Evolutionary conservation across 2,797 vertebrate species (phyloP).

Genomic region (Alexandromys oeconomus): DNA sequence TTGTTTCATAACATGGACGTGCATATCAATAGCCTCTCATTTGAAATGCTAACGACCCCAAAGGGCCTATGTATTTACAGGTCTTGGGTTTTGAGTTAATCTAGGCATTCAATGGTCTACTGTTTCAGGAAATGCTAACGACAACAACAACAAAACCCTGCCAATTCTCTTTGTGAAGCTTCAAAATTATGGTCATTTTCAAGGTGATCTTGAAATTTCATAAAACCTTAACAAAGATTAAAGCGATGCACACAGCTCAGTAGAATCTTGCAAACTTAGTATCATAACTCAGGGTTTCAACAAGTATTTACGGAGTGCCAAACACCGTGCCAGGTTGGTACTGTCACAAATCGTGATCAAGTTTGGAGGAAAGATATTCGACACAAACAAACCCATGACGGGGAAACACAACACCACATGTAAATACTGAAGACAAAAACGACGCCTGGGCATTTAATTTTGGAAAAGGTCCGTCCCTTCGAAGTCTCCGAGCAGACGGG

Average conservation of each 20-base stretch:
- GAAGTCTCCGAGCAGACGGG: not conserved
- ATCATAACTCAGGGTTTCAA: slow-evolving; percentile 62
- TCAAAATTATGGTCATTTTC: slow-evolving; percentile 69
- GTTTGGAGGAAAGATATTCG: not conserved
- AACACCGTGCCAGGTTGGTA: not conserved
- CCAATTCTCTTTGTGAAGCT: slow-evolving; percentile 12
- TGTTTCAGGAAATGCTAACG: slow-evolving; percentile 24
- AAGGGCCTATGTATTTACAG: not conserved
- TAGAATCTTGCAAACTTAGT: slow-evolving; percentile 49
- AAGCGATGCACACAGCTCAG: not conserved
- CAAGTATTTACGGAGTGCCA: slow-evolving; percentile 43
- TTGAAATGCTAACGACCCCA: slow-evolving; percentile 47
- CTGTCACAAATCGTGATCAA: not conserved
- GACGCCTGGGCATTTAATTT: not conserved
- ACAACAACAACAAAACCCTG: not conserved
- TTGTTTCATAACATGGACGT: not conserved
- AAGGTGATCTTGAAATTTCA: slow-evolving; percentile 48
- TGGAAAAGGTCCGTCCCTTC: not conserved
- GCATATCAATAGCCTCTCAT: not conserved
- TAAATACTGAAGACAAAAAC: not conserved
- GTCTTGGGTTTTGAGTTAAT: slow-evolving; percentile 10
- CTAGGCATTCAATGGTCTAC: not conserved
- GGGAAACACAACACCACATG: not conserved
- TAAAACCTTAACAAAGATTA: slow-evolving; percentile 58
- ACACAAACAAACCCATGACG: slow-evolving; percentile 48